Conservation (phyloP, 2,797 vertebrate species). For the Danio tinwini region DNA sequence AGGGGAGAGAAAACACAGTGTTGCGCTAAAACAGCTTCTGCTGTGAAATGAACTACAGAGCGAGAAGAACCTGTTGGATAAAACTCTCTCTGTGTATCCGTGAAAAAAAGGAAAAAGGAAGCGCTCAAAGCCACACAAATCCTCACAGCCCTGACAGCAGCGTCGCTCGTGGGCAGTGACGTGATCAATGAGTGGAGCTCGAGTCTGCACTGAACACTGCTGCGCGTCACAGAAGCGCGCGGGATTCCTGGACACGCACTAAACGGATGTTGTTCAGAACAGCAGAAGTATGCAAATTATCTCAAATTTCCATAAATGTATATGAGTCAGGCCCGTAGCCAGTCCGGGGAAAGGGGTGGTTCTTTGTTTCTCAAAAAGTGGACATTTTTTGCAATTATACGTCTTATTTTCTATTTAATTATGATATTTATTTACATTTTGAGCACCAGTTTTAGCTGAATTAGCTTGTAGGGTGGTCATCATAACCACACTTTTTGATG, state of each 20-base stretch:
- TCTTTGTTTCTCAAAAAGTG: no score
- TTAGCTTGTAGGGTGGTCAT: no score
- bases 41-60: not conserved
- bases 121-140: conserved; percentile 2
- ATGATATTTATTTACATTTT: no score
- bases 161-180: conserved; percentile 32
- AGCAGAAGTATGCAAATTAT: not conserved
- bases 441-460: no score
- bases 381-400: no score
- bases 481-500: no score
- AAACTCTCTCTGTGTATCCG: not conserved
- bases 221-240: conserved; percentile 15
- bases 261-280: not conserved
- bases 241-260: conserved; percentile 20
- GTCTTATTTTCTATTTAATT: no score
- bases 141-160: not conserved
- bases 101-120: not conserved
- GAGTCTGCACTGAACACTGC: conserved; percentile 6
- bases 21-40: not conserved
- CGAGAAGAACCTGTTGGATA: not conserved
- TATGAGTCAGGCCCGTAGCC: not conserved
- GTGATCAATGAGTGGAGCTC: conserved; percentile 31
- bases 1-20: not conserved
- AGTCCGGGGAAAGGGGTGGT: no score
- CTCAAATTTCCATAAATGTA: not conserved